Evolutionary conservation across 2,888 invertebrate species (phyloP).

Genomic region (Dorcus hopei): DNA sequence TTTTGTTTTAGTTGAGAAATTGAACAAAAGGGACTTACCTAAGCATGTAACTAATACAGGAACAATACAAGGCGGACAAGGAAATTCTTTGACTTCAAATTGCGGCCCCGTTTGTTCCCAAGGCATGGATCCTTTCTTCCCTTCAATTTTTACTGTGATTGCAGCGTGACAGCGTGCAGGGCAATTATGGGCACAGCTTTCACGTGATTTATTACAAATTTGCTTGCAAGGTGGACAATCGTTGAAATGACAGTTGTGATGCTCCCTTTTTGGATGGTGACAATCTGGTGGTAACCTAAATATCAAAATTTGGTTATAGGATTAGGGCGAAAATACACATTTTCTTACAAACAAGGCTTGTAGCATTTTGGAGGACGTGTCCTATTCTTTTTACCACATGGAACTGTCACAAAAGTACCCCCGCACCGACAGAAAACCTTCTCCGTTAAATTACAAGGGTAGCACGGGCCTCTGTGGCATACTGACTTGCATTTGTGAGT

Average conservation of each 20-base stretch:
- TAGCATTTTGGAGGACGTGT: constrained; percentile 78
- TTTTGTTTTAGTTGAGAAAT: not conserved
- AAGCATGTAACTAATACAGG: constrained; percentile 70
- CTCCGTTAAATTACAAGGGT: constrained; percentile 73
- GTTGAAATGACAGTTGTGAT: constrained; percentile 79
- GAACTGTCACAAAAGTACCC: constrained; percentile 70
- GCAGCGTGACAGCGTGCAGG: constrained; percentile 72
- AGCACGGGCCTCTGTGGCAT: constrained; percentile 82
- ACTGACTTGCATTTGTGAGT: constrained; percentile 81
- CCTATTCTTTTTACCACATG: constrained; percentile 78
- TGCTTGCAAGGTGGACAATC: constrained; percentile 81
- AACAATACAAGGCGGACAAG: constrained; percentile 70
- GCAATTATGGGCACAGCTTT: constrained; percentile 68
- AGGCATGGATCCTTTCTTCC: constrained; percentile 61
- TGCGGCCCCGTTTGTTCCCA: constrained; percentile 57
- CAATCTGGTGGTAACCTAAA: constrained; percentile 72
- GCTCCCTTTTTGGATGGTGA: constrained; percentile 71
- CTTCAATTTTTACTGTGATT: constrained; percentile 61
- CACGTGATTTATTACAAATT: constrained; percentile 60
- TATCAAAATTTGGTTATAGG: constrained; percentile 26
- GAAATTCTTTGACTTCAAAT: constrained; percentile 54
- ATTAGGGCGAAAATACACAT: not conserved
- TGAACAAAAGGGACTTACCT: constrained; percentile 30
- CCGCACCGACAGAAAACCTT: constrained; percentile 80
- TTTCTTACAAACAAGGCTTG: constrained; percentile 63